phyloP scores from a whole-genome alignment of 2,797 vertebrate species.

The Cyclopterus lumpus region DNA sequence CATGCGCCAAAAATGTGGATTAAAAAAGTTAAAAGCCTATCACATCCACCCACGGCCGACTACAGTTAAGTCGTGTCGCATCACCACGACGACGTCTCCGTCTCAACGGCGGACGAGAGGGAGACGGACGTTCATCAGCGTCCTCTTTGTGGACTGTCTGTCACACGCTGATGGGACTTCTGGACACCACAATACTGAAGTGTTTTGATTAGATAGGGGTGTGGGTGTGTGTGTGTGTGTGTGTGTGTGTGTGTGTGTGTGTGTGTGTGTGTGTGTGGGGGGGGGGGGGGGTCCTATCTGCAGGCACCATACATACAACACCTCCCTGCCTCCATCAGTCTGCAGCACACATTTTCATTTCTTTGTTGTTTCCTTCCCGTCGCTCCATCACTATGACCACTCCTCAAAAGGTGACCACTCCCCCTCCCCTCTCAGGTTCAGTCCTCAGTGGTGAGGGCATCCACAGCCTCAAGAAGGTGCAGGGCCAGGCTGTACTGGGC shows the following conservation, averaged over 20 bases:
- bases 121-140: neutral
- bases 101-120: neutral
- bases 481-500: conserved; percentile 93
- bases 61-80: conserved; percentile 9
- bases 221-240: too few species aligned
- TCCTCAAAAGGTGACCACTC: neutral
- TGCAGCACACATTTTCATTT: neutral
- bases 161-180: neutral
- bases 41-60: neutral
- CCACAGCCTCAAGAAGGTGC: conserved; percentile 93
- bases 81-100: conserved; percentile 14
- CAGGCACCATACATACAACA: neutral
- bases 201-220: neutral
- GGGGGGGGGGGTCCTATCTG: neutral
- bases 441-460: conserved; percentile 81
- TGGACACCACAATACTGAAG: neutral
- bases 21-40: conserved; percentile 60
- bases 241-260: too few species aligned
- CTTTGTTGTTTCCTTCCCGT: neutral
- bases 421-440: conserved; percentile 52
- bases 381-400: neutral
- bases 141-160: neutral
- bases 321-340: neutral
- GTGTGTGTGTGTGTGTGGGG: too few species aligned
- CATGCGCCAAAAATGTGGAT: conserved; percentile 54